These are phyloP conservation scores for Epinephelus cyanopodus DNA, from an alignment of 2,113 vertebrate species.

Conservation along the genomic window DNA sequence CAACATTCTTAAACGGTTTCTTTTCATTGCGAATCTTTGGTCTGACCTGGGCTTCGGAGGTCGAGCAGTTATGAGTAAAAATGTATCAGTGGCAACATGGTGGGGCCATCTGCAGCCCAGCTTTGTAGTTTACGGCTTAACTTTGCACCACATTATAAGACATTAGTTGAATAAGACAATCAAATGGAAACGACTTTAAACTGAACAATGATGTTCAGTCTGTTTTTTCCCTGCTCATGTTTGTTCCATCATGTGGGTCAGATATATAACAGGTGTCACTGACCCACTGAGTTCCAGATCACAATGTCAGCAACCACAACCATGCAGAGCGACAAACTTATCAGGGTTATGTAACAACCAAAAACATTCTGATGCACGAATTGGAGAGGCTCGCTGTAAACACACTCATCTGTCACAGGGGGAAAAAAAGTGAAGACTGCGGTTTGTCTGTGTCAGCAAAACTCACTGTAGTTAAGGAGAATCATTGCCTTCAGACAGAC, in stretches of 20 bases:
- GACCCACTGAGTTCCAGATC: background rate
- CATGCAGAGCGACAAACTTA: constrained; percentile 10
- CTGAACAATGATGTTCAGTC: background rate
- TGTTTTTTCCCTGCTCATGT: background rate
- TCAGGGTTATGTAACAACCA: constrained; percentile 13
- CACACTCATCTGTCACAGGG: background rate
- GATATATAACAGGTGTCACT: background rate
- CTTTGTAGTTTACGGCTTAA: no score
- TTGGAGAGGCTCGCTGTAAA: background rate
- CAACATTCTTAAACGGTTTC: no score
- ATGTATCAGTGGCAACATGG: no score
- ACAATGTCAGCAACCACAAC: background rate
- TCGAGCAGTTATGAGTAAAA: no score
- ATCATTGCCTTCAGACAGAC: constrained; percentile 99
- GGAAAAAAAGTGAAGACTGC: background rate
- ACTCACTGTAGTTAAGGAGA: constrained; percentile 98
- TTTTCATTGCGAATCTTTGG: no score
- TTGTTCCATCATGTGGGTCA: background rate
- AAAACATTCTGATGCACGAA: background rate
- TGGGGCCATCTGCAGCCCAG: no score
- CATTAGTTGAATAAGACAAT: no score
- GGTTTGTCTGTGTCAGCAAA: background rate
- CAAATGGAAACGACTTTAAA: background rate
- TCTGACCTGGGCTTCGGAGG: no score
- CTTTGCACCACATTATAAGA: no score